Base-by-base conservation (phyloP, 1,140 invertebrate genomes). In the Trichomalopsis sarcophagae region DNA sequence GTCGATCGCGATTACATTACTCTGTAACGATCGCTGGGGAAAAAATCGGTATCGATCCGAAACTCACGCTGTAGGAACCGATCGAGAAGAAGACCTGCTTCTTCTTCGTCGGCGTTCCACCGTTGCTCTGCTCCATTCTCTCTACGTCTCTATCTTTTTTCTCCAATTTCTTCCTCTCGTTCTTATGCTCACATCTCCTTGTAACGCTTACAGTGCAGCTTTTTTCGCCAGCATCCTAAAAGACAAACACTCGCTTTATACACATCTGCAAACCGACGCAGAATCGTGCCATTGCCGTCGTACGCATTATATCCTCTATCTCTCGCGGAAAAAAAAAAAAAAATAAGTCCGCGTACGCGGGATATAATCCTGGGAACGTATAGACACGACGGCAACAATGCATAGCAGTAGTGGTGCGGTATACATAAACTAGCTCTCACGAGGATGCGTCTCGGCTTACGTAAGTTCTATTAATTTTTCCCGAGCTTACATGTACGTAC, bases 11-110 rank as follows among this genome's bases (percentile, higher is more conserved):
- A 76, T 76, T 50, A 9, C 50, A 6, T 36, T 36, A 36, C 33
- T 36, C 33, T 36, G 5, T 36, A 36, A 36, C 47, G 23, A 50
- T 13, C 3, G 23, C 17, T 36, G 2, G 27, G 44, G 1, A 69
- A 69, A 50, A 55, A 17, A 55, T 74, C 50, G 27, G 23, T 6
- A 74, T 17, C 10, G 27, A 27, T 27, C 0, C 2, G 10, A 30
- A 75, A 85, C 84, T 85, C 71, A 85, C 84, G 30, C 17, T 68
- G 23, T 85, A 85, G 3, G 84, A 62, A 33, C 84, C 78, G 13
- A 85, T 85, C 27, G 84, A 85, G 66, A 85, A 85, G 11, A 74
- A 36, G 66, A 85, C 71, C 66, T 36, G 78, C n/a, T 81, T 81
- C 11, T 81, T 85, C 71, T 78, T 74, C 50, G 47, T 9, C 55